Conservation (phyloP, 2,797 vertebrate species). For the Brachymystax lenok region DNA sequence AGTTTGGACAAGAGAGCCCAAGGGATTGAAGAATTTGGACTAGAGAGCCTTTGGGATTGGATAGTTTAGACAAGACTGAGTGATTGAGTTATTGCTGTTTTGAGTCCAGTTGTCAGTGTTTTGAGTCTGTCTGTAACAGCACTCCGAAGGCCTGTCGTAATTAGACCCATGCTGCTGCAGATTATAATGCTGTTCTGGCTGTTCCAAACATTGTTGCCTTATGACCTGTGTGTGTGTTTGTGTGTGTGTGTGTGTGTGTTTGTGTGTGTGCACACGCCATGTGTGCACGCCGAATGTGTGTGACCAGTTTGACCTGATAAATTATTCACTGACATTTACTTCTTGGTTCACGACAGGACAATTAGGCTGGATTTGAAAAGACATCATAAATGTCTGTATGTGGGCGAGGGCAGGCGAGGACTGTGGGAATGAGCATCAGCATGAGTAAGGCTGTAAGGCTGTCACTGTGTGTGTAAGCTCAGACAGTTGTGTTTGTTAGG, state of each 20-base stretch:
- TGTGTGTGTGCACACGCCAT: background rate
- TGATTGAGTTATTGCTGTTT: background rate
- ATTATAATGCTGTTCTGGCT: slow-evolving; percentile 47
- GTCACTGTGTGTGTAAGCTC: background rate
- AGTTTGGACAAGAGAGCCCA: slow-evolving; percentile 2
- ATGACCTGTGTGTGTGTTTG: slow-evolving; percentile 36
- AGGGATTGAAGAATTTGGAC: slow-evolving; percentile 7
- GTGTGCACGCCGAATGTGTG: background rate
- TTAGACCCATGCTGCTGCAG: slow-evolving; percentile 54
- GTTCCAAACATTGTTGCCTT: slow-evolving; percentile 37
- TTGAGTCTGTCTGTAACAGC: slow-evolving; percentile 20
- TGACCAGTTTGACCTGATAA: slow-evolving; percentile 21
- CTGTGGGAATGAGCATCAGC: background rate
- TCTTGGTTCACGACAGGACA: slow-evolving; percentile 19
- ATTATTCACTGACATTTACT: slow-evolving; percentile 40
- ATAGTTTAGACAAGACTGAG: slow-evolving; percentile 14
- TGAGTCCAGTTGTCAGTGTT: slow-evolving; percentile 8
- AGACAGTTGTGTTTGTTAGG: slow-evolving; percentile 29
- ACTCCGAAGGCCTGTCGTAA: slow-evolving; percentile 41
- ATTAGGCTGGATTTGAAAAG: slow-evolving; percentile 26
- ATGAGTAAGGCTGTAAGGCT: slow-evolving; percentile 2
- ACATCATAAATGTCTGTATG: slow-evolving; percentile 24
- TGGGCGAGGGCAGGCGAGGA: slow-evolving; percentile 23
- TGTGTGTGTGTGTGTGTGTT: background rate
- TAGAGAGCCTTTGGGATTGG: slow-evolving; percentile 11